phyloP scores from a whole-genome alignment of 2,113 vertebrate genomes.

The Megalops atlanticus region DNA sequence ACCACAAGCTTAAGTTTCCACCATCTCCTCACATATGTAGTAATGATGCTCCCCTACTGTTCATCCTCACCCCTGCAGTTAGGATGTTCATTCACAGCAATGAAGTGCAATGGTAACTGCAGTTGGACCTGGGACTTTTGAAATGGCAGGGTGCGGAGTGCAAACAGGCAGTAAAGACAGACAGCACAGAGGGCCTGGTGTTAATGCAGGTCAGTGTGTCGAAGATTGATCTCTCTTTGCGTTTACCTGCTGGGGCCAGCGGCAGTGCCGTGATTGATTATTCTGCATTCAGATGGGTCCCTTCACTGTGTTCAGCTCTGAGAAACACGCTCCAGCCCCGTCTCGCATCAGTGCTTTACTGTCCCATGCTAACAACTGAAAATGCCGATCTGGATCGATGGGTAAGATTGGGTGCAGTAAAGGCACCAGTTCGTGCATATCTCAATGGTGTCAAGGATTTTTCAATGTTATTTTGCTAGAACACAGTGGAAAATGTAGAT shows the following conservation, averaged over 20 bases:
- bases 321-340: background rate
- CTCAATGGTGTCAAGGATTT: background rate
- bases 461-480: conserved; percentile 27
- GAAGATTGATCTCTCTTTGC: conserved; percentile 7
- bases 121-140: background rate
- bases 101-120: background rate
- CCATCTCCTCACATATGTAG: no score
- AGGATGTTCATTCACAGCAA: no score
- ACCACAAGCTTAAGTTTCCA: no score
- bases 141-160: background rate
- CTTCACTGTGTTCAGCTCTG: conserved; percentile 8
- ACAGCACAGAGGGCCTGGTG: background rate
- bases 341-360: background rate
- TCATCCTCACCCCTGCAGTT: no score
- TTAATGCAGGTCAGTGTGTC: conserved; percentile 2
- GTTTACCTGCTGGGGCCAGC: background rate
- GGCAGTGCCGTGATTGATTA: conserved; percentile 12
- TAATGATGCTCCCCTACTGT: no score
- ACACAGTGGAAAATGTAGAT: conserved; percentile 30
- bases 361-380: background rate
- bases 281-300: background rate
- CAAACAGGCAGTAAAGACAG: background rate
- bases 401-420: background rate
- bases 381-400: background rate
- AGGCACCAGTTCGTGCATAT: conserved; percentile 11